Conservation (phyloP, 2,113 vertebrate genomes). For the Bubalus kerabau region DNA sequence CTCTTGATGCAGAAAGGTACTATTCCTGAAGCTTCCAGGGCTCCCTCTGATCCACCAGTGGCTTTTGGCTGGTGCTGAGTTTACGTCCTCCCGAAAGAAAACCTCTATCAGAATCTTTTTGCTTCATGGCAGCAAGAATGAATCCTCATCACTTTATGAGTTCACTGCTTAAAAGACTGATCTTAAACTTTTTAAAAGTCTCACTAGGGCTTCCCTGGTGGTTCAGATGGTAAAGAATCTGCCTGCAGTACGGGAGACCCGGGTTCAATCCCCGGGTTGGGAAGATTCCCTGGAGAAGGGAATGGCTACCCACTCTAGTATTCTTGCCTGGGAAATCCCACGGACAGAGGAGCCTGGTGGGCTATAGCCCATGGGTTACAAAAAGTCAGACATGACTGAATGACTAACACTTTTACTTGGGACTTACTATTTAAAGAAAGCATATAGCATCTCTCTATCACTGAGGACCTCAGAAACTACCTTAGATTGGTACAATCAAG, state of each 20-base stretch:
- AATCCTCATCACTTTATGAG: background rate
- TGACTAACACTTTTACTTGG: background rate
- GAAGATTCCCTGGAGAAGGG: background rate
- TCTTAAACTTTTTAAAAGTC: background rate
- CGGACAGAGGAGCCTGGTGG: background rate
- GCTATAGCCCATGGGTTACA: background rate
- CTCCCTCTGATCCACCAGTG: background rate
- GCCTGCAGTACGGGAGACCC: background rate
- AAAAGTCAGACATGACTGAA: background rate
- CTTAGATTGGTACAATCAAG: background rate
- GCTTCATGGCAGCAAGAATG: background rate
- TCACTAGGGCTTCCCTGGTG: background rate
- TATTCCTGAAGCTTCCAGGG: background rate
- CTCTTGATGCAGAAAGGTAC: background rate
- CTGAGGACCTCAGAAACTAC: background rate
- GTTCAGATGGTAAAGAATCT: background rate
- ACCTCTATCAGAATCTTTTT: background rate
- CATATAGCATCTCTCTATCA: background rate
- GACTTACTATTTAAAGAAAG: background rate
- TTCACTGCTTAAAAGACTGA: constrained; percentile 3
- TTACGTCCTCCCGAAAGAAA: background rate
- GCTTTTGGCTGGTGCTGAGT: background rate
- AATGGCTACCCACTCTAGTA: background rate
- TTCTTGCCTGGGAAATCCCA: background rate
- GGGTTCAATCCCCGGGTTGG: background rate